Base-by-base conservation (phyloP, 2,113 vertebrate species). In the Siniperca knerii region DNA sequence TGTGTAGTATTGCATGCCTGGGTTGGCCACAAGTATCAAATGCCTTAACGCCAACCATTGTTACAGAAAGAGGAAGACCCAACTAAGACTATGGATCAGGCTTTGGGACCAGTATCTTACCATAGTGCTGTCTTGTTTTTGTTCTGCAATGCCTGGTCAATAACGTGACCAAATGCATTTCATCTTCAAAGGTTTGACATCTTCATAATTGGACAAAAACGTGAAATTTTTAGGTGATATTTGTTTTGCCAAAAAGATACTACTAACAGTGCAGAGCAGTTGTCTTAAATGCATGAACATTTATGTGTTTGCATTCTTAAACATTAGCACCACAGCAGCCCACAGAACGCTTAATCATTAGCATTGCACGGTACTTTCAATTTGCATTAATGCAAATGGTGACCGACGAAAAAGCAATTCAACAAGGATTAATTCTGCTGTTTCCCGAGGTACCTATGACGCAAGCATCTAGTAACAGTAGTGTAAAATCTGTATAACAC, bases 281-380 rank as follows among this genome's bases (percentile, higher is more conserved):
- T 67, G 67, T 64, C 15, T 29, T 35, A 16, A 77, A 90, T 23
- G 75, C 61, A 55, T 44, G 64, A 52, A 69, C 54, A 61, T 64
- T 16, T 40, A 8, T 48, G 61, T 44, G 66, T 90, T 82, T 84
- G 82, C 77, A 75, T 81, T 84, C 83, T 84, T 77, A 6, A 85
- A 74, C 70, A 9, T 90, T 86, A 92, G 91, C 89, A 91, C 91
- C 90, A 84, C 78, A 87, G 91, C 90, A 87, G 82, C 88, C 84
- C 55, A 73, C 79, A 73, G 78, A 86, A 18, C 1, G 35, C 44
- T 2, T 76, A 25, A 29, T 60, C 62, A 23, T 66, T 67, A 88
- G 81, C 84, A 35, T 84, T 75, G 55, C 85, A 72, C 60, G 6
- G 50, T 64, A 73, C 68, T 52, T 87, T 75, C 35, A 20, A 60